Evolutionary conservation across 1,140 invertebrate genomes (phyloP), one percentile per base, ranked within the genome.

Genomic region (Sarcophaga peregrina): DNA sequence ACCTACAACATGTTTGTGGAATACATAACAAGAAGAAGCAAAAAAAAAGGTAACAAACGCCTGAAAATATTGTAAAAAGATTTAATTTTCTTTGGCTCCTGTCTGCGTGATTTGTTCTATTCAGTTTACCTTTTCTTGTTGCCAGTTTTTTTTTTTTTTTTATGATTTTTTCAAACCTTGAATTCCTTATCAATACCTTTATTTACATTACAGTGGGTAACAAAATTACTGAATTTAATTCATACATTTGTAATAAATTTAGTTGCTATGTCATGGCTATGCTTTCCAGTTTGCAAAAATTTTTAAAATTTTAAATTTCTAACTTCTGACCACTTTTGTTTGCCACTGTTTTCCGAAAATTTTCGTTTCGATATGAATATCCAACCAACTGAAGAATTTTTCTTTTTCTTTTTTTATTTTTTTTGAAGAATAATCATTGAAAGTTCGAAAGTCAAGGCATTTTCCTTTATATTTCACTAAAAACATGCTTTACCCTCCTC

Each of bases 371-470:
- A 37, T n/a, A 68, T n/a, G 15, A 10, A 20, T 68, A 9, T 68
- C 20, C 0, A 58, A 58, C 5, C 52, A 10, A 11, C 8, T 58
- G 52, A 58, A 25, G 58, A 20, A 20, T n/a, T n/a, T n/a, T n/a
- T n/a, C n/a, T n/a, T n/a, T n/a, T n/a, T n/a, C n/a, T n/a, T n/a
- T 37, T 37, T 37, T 37, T 37, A 2, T 37, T 37, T 4, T 37
- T 68, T 68, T 76, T 50, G 17, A 78, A 78, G 75, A 78, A 50
- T 52, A 78, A 78, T 78, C 75, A 78, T 78, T 10, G 8, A n/a
- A 11, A 78, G 75, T 78, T 78, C 75, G 17, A 50, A 78, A 50
- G 75, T 78, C 75, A 78, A 78, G 75, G 75, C 50, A 78, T 78
- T 78, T 78, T 50, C 75, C 48, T 50, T 78, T 78, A 78, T 45